Conservation (phyloP, 2,797 vertebrate genomes). For the Gallinago nigripennis region DNA sequence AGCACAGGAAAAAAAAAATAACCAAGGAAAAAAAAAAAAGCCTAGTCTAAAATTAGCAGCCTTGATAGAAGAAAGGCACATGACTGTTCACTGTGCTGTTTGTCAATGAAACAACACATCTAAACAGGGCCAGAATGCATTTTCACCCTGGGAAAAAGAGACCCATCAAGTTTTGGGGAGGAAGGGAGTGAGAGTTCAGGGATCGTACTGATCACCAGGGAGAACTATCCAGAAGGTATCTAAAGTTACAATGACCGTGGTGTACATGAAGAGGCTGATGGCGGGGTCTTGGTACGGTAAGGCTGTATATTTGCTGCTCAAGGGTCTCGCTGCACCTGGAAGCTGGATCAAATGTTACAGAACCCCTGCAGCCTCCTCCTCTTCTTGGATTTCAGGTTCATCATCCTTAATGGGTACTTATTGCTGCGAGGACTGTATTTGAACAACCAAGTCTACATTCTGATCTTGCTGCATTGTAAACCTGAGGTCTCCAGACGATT, state of each 20-base stretch:
- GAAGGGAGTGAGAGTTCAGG: not conserved
- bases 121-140: constrained; percentile 68
- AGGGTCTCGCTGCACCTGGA: not conserved
- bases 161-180: not conserved
- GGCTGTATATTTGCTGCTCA: not conserved
- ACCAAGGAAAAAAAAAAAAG: not conserved
- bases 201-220: not conserved
- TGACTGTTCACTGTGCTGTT: constrained; percentile 66
- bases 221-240: not conserved
- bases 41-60: constrained; percentile 91
- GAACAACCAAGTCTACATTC: not conserved
- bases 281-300: not conserved
- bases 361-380: not conserved
- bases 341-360: not conserved
- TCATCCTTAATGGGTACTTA: not conserved
- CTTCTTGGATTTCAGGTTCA: not conserved
- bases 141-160: constrained; percentile 67
- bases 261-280: not conserved
- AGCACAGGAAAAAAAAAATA: constrained; percentile 71
- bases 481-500: not conserved
- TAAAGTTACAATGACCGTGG: too few relatives aligned
- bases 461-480: not conserved
- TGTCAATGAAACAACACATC: constrained; percentile 75
- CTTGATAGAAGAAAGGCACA: constrained; percentile 72
- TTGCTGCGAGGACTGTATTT: not conserved